A percentile compares a stretch with the other conserved stretches of the same genome.
These are phyloP conservation scores for Heliconius erato DNA, from an alignment of 2,888 invertebrate species.

Conservation along the genomic window DNA sequence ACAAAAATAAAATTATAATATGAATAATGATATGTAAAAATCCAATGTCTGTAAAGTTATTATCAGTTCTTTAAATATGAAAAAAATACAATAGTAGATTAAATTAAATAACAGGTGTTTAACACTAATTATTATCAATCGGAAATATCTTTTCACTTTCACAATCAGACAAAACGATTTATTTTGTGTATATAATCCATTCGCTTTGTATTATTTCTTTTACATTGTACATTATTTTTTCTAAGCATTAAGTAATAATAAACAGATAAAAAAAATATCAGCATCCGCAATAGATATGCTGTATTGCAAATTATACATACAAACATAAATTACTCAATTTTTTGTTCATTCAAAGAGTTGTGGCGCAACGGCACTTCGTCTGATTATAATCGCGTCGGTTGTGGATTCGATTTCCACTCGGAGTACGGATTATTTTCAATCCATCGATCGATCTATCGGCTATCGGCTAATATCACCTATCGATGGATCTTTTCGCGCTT, in stretches of 20 bases:
- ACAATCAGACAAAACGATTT: not conserved
- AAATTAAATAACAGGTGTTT: too few species aligned
- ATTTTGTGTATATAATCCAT: not conserved
- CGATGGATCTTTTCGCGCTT: too few species aligned
- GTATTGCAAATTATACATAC: conserved; percentile 10
- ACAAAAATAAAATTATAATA: too few species aligned
- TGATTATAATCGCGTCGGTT: not conserved
- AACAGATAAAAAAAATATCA: conserved; percentile 28
- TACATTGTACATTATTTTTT: not conserved
- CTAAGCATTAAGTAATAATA: conserved; percentile 19
- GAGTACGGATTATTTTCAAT: not conserved
- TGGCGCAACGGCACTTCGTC: not conserved
- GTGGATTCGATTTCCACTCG: not conserved
- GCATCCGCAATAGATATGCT: conserved; percentile 27
- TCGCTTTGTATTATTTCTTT: not conserved
- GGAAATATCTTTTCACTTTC: too few species aligned
- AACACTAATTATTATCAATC: too few species aligned
- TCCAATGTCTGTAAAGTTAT: too few species aligned
- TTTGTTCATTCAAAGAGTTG: not conserved
- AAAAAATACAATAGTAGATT: too few species aligned
- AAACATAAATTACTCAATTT: conserved; percentile 46
- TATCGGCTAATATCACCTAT: too few species aligned
- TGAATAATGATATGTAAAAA: too few species aligned
- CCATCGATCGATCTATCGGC: too few species aligned
- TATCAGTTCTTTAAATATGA: too few species aligned